These are phyloP conservation scores for Drosophila biarmipes DNA, from an alignment of 1,140 invertebrate genomes.

Conservation along the genomic window DNA sequence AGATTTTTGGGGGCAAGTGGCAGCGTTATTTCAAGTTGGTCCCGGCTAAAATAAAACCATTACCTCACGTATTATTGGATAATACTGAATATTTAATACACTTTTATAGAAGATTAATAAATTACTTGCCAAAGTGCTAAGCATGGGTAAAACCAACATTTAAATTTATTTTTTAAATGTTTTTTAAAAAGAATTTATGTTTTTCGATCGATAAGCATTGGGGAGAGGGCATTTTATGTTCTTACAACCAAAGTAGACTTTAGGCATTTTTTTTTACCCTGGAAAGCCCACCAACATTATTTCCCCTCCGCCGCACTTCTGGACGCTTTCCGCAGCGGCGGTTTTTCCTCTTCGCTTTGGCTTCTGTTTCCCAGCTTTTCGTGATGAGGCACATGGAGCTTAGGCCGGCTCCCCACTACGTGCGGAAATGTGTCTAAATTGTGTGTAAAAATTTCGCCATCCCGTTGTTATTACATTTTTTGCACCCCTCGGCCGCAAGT, in stretches of 20 bases:
- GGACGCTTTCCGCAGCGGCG: slow-evolving; percentile 57
- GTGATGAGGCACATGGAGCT: slow-evolving; percentile 58
- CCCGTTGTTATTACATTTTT: slow-evolving; percentile 59
- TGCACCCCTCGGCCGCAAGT: slow-evolving; percentile 19
- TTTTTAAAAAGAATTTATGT: neutral
- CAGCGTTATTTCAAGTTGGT: slow-evolving; percentile 23
- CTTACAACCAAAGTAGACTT: neutral
- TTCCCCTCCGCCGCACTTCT: slow-evolving; percentile 50
- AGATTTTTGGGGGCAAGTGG: slow-evolving; percentile 37
- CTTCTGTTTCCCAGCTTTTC: slow-evolving; percentile 50
- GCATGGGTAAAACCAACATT: too few relatives aligned
- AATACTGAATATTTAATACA: slow-evolving; percentile 6
- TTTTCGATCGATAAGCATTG: neutral
- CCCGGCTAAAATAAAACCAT: slow-evolving; percentile 10
- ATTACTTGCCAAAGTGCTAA: neutral
- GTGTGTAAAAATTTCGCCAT: slow-evolving; percentile 77
- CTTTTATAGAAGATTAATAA: neutral
- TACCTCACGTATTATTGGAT: neutral
- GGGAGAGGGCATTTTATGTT: slow-evolving; percentile 7
- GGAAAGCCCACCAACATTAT: slow-evolving; percentile 29
- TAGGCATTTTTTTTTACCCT: neutral
- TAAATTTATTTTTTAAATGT: neutral
- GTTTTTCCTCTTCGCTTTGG: slow-evolving; percentile 27
- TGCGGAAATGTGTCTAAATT: slow-evolving; percentile 82
- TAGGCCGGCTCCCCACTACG: slow-evolving; percentile 47